These are phyloP conservation scores for Thysanoteuthis rhombus DNA, from an alignment of 2,888 invertebrate species.

Conservation along the genomic window DNA sequence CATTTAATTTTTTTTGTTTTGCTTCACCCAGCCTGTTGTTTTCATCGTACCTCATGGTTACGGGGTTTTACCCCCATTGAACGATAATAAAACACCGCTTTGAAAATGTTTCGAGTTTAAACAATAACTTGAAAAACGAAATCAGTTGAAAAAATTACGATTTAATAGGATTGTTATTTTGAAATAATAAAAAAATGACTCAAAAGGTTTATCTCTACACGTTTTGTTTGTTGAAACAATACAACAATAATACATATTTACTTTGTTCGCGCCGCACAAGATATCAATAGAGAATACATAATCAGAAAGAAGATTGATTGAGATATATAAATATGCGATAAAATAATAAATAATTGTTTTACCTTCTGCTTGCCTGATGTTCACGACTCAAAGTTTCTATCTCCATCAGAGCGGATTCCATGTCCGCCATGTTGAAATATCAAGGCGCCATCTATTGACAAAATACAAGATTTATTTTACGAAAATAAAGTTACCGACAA, in stretches of 20 bases:
- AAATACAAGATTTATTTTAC: neutral
- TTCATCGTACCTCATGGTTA: too few relatives aligned
- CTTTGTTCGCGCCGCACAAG: neutral
- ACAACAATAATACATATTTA: neutral
- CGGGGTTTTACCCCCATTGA: too few relatives aligned
- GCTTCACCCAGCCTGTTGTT: too few relatives aligned
- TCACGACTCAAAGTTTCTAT: constrained; percentile 26
- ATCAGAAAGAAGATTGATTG: neutral
- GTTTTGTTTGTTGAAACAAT: neutral
- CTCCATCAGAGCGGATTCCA: constrained; percentile 18
- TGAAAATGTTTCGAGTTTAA: too few relatives aligned
- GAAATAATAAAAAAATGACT: too few relatives aligned
- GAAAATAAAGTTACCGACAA: neutral
- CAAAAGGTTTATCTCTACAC: too few relatives aligned
- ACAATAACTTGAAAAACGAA: too few relatives aligned
- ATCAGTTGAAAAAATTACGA: too few relatives aligned
- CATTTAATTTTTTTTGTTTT: too few relatives aligned
- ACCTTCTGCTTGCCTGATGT: constrained; percentile 24
- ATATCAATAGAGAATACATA: neutral
- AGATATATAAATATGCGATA: neutral
- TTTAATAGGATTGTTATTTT: too few relatives aligned
- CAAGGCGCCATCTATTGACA: neutral
- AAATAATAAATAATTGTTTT: neutral
- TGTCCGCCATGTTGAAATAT: constrained; percentile 19
- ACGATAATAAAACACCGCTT: too few relatives aligned